Conservation (phyloP, 2,113 vertebrate genomes). For the Lynx canadensis region DNA sequence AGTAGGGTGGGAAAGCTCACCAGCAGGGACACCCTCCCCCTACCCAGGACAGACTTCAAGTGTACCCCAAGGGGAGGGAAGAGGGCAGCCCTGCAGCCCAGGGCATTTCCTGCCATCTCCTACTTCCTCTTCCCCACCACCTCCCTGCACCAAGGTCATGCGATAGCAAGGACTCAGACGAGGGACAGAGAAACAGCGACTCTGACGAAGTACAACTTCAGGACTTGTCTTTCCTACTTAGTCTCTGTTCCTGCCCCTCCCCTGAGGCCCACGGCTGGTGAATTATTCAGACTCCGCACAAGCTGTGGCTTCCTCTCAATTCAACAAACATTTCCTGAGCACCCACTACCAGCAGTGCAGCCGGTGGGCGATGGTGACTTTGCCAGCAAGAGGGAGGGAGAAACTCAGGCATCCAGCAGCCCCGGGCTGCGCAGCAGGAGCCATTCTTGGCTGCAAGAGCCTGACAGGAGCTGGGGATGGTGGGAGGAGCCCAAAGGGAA, state of each 20-base stretch:
- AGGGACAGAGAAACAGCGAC: not conserved
- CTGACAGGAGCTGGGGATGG: not conserved
- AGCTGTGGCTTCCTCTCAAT: conserved; percentile 78
- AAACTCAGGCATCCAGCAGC: not conserved
- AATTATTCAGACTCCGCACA: conserved; percentile 75
- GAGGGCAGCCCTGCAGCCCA: not conserved
- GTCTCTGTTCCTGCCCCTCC: conserved; percentile 30
- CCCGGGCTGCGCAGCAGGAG: not conserved
- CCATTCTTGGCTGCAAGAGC: not conserved
- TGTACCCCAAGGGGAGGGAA: not conserved
- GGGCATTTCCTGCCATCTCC: conserved; percentile 19
- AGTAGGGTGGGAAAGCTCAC: not conserved
- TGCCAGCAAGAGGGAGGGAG: conserved; percentile 63
- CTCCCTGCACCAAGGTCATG: not conserved
- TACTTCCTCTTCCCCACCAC: not conserved
- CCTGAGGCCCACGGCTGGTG: conserved; percentile 57
- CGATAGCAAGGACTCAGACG: not conserved
- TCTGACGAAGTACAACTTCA: not conserved
- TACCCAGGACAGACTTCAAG: not conserved
- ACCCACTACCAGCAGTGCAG: conserved; percentile 59
- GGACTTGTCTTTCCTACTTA: conserved; percentile 16
- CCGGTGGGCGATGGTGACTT: conserved; percentile 62
- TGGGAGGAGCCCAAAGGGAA: not conserved
- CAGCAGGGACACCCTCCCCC: not conserved
- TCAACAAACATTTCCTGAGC: conserved; percentile 80